Percentiles rank a stretch among this genome's conserved stretches.
phyloP scores from a whole-genome alignment of 2,797 vertebrate species.

The Phoxinus dragarum region DNA sequence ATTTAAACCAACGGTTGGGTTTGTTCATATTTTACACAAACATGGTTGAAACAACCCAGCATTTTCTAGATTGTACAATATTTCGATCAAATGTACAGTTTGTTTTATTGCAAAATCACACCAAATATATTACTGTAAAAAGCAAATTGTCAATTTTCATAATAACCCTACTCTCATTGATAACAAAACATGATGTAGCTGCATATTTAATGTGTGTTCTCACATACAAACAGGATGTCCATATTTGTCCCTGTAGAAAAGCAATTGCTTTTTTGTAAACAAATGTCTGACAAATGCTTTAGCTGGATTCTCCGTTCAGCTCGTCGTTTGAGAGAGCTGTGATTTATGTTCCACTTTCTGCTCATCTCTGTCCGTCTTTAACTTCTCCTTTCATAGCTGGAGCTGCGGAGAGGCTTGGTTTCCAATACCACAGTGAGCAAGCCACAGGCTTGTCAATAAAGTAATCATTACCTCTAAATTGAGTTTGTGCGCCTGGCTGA shows the following conservation, averaged over 20 bases:
- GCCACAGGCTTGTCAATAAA: constrained; percentile 78
- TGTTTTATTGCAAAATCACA: not conserved
- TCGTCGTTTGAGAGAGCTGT: constrained; percentile 14
- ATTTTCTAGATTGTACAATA: not conserved
- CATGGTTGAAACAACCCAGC: too few relatives aligned
- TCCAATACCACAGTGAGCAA: constrained; percentile 60
- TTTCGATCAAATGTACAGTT: not conserved
- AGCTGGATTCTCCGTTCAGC: constrained; percentile 14
- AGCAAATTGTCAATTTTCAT: not conserved
- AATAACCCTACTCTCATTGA: constrained; percentile 3
- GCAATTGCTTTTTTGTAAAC: constrained; percentile 35
- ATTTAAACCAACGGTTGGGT: too few relatives aligned
- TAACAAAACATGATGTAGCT: not conserved
- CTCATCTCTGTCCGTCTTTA: constrained; percentile 31
- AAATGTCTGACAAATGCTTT: constrained; percentile 47
- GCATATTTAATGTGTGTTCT: not conserved
- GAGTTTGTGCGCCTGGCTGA: constrained; percentile 72
- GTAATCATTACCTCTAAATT: constrained; percentile 80
- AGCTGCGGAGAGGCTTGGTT: constrained; percentile 37
- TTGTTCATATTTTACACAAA: too few relatives aligned
- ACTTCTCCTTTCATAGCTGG: constrained; percentile 28
- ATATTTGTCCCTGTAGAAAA: constrained; percentile 13
- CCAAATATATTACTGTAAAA: not conserved
- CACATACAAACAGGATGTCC: constrained; percentile 25
- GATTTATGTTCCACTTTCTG: constrained; percentile 52